Conservation (phyloP, 1,140 invertebrate species). For the Propsilocerus akamusi region DNA sequence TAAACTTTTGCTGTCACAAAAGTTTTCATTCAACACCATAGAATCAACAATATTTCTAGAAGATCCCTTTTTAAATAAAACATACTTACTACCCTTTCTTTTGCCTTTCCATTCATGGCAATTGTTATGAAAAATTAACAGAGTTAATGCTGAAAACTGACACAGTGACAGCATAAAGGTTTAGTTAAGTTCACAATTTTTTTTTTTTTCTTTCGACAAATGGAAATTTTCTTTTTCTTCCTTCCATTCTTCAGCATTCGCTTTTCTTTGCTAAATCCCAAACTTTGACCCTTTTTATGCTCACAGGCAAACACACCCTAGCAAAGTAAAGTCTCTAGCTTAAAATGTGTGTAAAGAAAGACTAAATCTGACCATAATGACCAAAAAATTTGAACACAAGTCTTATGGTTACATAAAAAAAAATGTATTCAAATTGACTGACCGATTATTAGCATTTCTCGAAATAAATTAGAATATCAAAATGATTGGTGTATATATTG, state of each 20-base stretch:
- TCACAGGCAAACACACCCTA: not conserved
- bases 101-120: too few relatives aligned
- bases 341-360: not conserved
- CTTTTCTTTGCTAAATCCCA: not conserved
- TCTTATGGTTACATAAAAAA: not conserved
- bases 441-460: slow-evolving; percentile 2
- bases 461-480: slow-evolving; percentile 4
- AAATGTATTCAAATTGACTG: slow-evolving; percentile 1
- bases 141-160: slow-evolving; percentile 2
- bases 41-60: too few relatives aligned
- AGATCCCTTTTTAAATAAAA: too few relatives aligned
- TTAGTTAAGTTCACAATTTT: too few relatives aligned
- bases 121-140: slow-evolving; percentile 3
- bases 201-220: too few relatives aligned
- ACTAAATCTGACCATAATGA: slow-evolving; percentile 1
- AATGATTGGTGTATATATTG: too few relatives aligned
- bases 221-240: not conserved
- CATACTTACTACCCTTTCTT: too few relatives aligned
- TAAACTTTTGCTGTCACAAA: too few relatives aligned
- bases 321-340: not conserved
- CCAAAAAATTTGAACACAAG: slow-evolving; percentile 3
- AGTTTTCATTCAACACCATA: too few relatives aligned
- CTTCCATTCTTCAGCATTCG: not conserved
- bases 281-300: not conserved
- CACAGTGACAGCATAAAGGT: not conserved